These are phyloP conservation scores for Triplophysa siluroides DNA, from an alignment of 2,113 vertebrate genomes.

Conservation along the genomic window DNA sequence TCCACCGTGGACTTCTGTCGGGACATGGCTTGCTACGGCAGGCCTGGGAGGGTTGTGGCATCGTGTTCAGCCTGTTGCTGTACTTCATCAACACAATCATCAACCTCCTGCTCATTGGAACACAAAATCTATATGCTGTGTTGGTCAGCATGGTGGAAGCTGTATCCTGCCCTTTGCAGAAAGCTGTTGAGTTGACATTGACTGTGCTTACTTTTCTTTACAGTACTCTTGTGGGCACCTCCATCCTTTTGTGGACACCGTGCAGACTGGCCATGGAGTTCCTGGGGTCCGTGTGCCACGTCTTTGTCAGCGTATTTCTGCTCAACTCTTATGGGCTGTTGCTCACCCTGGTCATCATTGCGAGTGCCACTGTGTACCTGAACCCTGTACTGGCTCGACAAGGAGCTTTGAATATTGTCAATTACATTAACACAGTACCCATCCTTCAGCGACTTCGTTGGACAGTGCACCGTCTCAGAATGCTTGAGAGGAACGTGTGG, in stretches of 20 bases:
- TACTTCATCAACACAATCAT: conserved; percentile 89
- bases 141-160: conserved; percentile 78
- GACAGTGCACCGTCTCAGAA: conserved; percentile 64
- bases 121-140: conserved; percentile 81
- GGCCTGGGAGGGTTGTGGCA: conserved; percentile 80
- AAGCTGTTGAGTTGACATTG: conserved; percentile 76
- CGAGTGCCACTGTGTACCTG: conserved; percentile 66
- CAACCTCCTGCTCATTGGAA: conserved; percentile 84
- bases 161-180: conserved; percentile 72
- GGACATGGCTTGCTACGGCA: conserved; percentile 76
- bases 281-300: conserved; percentile 71
- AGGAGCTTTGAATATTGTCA: conserved; percentile 47
- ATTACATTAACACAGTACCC: conserved; percentile 68
- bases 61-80: conserved; percentile 81
- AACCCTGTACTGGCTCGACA: conserved; percentile 76
- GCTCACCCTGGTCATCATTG: conserved; percentile 75
- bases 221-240: conserved; percentile 81
- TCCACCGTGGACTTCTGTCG: conserved; percentile 78
- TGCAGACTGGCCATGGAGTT: conserved; percentile 83
- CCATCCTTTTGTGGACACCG: conserved; percentile 88
- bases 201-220: conserved; percentile 82
- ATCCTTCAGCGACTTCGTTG: conserved; percentile 59
- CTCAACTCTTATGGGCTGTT: conserved; percentile 83
- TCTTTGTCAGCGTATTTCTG: conserved; percentile 81
- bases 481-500: conserved; percentile 79